These are phyloP conservation scores for Clarias fuscus DNA, from an alignment of 2,797 vertebrate genomes.

Conservation along the genomic window DNA sequence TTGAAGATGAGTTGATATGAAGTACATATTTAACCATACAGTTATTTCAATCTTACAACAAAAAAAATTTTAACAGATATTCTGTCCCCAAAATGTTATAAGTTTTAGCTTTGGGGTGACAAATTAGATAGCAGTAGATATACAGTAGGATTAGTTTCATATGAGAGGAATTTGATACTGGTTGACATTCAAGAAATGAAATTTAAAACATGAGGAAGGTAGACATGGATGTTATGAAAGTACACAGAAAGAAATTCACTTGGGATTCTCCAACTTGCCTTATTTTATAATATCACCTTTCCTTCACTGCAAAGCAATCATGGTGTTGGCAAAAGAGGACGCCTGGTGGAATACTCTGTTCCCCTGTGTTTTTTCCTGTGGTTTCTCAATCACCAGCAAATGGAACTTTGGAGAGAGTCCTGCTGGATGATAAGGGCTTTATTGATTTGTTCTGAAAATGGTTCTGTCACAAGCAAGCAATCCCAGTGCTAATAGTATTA, in stretches of 20 bases:
- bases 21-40: neutral
- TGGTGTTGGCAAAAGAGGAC: slow-evolving; percentile 20
- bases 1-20: neutral
- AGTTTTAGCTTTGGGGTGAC: neutral
- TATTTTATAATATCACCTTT: slow-evolving; percentile 28
- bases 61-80: no score
- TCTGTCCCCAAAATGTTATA: neutral
- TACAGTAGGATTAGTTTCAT: neutral
- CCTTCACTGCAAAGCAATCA: slow-evolving; percentile 34
- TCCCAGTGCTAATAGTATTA: slow-evolving; percentile 52
- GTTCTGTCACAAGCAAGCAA: slow-evolving; percentile 59
- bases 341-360: slow-evolving; percentile 31
- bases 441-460: slow-evolving; percentile 56
- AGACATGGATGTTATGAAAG: slow-evolving; percentile 13
- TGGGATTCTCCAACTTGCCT: neutral
- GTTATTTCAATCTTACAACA: neutral
- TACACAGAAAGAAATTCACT: slow-evolving; percentile 4
- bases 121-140: neutral
- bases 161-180: neutral
- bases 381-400: slow-evolving; percentile 55
- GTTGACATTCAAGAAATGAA: neutral
- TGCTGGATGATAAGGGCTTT: slow-evolving; percentile 52
- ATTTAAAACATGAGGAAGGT: slow-evolving; percentile 5
- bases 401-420: slow-evolving; percentile 48
- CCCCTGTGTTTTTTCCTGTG: slow-evolving; percentile 45